phyloP scores from a whole-genome alignment of 2,888 invertebrate genomes.

The Sthenelais limicola region DNA sequence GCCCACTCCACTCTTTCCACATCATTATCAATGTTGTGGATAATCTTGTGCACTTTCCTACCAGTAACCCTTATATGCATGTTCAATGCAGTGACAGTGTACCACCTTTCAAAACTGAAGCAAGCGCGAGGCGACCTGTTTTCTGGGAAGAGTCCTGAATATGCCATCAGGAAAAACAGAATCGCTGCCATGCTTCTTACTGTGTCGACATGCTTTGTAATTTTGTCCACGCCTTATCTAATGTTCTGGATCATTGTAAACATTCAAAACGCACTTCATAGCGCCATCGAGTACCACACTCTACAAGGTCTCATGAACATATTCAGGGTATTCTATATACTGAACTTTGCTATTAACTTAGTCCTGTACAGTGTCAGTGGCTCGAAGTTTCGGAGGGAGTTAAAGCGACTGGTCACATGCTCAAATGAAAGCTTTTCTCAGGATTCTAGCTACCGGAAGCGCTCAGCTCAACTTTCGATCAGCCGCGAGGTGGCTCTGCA shows the following conservation, averaged over 20 bases:
- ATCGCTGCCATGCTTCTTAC: conserved; percentile 13
- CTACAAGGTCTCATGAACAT: conserved; percentile 3
- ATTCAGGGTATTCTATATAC: conserved; percentile 21
- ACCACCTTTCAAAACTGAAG: neutral
- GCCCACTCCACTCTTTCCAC: neutral
- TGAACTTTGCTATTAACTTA: conserved; percentile 27
- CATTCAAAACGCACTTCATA: neutral
- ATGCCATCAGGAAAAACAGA: conserved; percentile 8
- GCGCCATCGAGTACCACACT: conserved; percentile 13
- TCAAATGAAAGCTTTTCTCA: conserved; percentile 2
- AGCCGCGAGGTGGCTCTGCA: conserved; percentile 18
- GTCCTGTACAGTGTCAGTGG: conserved; percentile 18
- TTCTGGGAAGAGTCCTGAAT: neutral
- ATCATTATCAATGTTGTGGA: neutral
- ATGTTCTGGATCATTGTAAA: conserved; percentile 10
- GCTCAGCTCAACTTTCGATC: neutral
- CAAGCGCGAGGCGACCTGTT: conserved; percentile 4
- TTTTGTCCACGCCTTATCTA: conserved; percentile 17
- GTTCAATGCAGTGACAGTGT: neutral
- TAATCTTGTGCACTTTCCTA: neutral
- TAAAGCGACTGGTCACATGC: neutral
- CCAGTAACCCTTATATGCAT: conserved; percentile 11
- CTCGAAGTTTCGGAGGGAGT: conserved; percentile 18
- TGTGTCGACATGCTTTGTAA: conserved; percentile 10
- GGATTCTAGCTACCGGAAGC: neutral